Conservation (phyloP, 2,888 invertebrate genomes). For the Chalcis sispes region DNA sequence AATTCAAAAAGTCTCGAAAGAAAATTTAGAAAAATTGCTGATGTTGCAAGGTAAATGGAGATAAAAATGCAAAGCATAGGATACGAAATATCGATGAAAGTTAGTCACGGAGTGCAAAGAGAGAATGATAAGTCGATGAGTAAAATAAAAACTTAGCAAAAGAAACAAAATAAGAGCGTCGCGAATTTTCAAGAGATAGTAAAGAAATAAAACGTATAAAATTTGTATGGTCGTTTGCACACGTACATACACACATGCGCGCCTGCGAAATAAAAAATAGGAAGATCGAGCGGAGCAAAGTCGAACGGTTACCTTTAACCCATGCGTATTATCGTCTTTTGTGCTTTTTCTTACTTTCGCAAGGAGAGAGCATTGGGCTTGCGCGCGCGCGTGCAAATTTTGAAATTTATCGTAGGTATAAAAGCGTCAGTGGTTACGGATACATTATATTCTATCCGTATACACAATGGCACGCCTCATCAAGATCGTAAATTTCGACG, state of each 20-base stretch:
- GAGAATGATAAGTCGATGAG: too few species aligned
- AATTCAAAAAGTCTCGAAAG: too few species aligned
- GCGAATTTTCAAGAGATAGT: not conserved
- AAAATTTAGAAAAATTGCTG: too few species aligned
- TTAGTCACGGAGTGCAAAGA: not conserved
- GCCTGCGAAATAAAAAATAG: not conserved
- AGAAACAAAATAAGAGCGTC: not conserved
- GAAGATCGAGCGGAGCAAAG: not conserved
- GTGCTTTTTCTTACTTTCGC: too few species aligned
- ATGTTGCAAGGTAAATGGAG: not conserved
- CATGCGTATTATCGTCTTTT: slow-evolving; percentile 17
- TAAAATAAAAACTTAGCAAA: too few species aligned
- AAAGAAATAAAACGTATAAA: slow-evolving; percentile 3
- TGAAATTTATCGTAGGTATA: slow-evolving; percentile 48
- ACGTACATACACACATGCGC: not conserved
- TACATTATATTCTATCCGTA: slow-evolving; percentile 7
- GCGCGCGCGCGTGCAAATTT: slow-evolving; percentile 2
- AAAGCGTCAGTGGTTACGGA: slow-evolving; percentile 43
- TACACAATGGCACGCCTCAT: slow-evolving; percentile 33
- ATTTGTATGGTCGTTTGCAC: not conserved
- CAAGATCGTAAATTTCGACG: slow-evolving; percentile 43
- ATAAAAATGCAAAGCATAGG: not conserved
- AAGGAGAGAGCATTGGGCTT: too few species aligned
- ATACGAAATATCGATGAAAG: too few species aligned
- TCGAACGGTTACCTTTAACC: slow-evolving; percentile 43